A percentile compares a stretch with the other conserved stretches of the same genome.
phyloP scores from a whole-genome alignment of 2,797 vertebrate species.

The Merluccius polli region DNA sequence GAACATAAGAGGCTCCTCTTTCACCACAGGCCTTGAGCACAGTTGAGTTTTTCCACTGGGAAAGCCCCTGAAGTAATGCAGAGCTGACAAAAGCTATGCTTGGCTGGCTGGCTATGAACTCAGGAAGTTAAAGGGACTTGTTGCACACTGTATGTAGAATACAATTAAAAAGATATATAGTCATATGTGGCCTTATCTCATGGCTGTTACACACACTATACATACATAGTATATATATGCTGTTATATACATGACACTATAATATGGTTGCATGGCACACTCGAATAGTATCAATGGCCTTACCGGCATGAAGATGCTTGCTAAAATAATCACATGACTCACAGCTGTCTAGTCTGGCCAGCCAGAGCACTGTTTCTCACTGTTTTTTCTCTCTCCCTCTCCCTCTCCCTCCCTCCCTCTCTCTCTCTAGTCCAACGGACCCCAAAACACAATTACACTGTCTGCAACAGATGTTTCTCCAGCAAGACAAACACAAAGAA shows the following conservation, averaged over 20 bases:
- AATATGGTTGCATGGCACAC: not conserved
- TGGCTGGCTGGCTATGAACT: not conserved
- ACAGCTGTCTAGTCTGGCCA: slow-evolving; percentile 7
- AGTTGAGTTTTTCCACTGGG: slow-evolving; percentile 6
- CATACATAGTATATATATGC: no score
- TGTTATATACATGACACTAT: not conserved
- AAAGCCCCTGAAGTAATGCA: slow-evolving; percentile 10
- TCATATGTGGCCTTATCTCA: not conserved
- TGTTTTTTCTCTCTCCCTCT: not conserved
- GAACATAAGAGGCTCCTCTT: slow-evolving; percentile 8
- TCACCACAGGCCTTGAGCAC: slow-evolving; percentile 5
- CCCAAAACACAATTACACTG: slow-evolving; percentile 26
- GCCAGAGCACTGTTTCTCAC: not conserved
- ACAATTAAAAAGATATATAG: no score
- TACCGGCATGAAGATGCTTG: not conserved
- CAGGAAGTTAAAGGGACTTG: no score
- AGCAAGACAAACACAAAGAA: slow-evolving; percentile 18
- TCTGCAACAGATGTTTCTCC: slow-evolving; percentile 25
- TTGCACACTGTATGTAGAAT: no score
- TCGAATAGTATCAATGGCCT: not conserved
- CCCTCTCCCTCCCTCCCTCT: no score
- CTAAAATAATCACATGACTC: slow-evolving; percentile 11
- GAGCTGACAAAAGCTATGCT: slow-evolving; percentile 2
- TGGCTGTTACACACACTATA: no score
- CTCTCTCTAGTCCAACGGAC: slow-evolving; percentile 19